phyloP scores from a whole-genome alignment of 2,888 invertebrate species.

The Ophraella communa region DNA sequence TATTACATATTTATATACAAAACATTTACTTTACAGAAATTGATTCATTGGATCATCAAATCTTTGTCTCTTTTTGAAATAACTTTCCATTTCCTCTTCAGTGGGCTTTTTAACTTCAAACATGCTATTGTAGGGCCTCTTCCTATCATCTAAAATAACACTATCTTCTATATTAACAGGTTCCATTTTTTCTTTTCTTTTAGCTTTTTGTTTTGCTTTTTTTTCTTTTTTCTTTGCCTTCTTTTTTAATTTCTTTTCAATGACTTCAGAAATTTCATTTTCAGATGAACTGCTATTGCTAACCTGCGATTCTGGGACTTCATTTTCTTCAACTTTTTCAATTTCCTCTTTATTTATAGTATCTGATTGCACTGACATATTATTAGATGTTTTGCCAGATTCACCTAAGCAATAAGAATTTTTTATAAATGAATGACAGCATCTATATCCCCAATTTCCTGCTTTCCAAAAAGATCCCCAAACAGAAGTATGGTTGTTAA shows the following conservation, averaged over 20 bases:
- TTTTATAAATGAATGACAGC: constrained; percentile 91
- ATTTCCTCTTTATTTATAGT: constrained; percentile 37
- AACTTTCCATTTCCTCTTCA: constrained; percentile 93
- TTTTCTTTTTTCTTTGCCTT: constrained; percentile 55
- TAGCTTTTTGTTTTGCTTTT: constrained; percentile 54
- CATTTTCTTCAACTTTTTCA: constrained; percentile 45
- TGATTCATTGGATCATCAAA: constrained; percentile 95
- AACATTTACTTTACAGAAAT: constrained; percentile 53
- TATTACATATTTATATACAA: too few relatives aligned
- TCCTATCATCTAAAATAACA: constrained; percentile 82
- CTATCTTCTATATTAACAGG: constrained; percentile 7
- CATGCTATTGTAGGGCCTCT: constrained; percentile 93
- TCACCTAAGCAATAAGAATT: constrained; percentile 90
- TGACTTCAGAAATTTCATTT: constrained; percentile 55
- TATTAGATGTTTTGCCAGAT: constrained; percentile 61
- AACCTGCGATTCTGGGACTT: constrained; percentile 24
- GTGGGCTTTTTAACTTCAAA: constrained; percentile 83
- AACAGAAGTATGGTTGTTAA: constrained; percentile 92
- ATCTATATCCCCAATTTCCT: constrained; percentile 95
- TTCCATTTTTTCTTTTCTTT: constrained; percentile 63
- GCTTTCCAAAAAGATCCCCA: constrained; percentile 97
- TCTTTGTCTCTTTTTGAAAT: constrained; percentile 81
- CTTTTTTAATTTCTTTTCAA: constrained; percentile 59
- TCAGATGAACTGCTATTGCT: constrained; percentile 36
- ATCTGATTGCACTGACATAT: constrained; percentile 28